Evolutionary conservation across 2,888 invertebrate genomes (phyloP).

Genomic region (Choristoneura rosaceana): DNA sequence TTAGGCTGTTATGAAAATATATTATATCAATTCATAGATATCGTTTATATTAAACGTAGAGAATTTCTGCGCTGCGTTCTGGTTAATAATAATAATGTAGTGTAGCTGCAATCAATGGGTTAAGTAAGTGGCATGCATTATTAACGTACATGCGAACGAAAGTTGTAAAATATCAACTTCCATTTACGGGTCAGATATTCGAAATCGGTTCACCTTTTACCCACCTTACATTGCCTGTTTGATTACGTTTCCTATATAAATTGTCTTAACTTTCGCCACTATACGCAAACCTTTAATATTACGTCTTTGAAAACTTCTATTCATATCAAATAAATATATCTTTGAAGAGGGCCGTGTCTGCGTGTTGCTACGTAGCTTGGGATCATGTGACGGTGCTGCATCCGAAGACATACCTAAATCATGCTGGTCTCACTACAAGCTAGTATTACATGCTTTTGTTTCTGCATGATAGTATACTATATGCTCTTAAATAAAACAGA

Average conservation of each 20-base stretch:
- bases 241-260: background rate
- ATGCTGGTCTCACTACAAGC: too few relatives aligned
- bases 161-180: conserved; percentile 9
- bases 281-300: background rate
- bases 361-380: too few relatives aligned
- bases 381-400: too few relatives aligned
- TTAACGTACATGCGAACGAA: background rate
- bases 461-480: too few relatives aligned
- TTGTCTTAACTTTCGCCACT: background rate
- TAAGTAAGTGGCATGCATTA: background rate
- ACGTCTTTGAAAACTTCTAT: too few relatives aligned
- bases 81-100: conserved; percentile 1
- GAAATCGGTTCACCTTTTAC: background rate
- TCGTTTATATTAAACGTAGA: too few relatives aligned
- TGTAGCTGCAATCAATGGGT: background rate
- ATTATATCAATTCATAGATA: too few relatives aligned
- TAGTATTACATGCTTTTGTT: too few relatives aligned
- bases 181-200: conserved; percentile 9
- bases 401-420: too few relatives aligned
- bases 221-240: background rate
- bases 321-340: too few relatives aligned
- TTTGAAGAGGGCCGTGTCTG: too few relatives aligned
- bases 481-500: background rate
- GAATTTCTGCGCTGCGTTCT: background rate
- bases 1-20: too few relatives aligned